Conservation (phyloP, 2,797 vertebrate species). For the Hydrocynus forskahlii region DNA sequence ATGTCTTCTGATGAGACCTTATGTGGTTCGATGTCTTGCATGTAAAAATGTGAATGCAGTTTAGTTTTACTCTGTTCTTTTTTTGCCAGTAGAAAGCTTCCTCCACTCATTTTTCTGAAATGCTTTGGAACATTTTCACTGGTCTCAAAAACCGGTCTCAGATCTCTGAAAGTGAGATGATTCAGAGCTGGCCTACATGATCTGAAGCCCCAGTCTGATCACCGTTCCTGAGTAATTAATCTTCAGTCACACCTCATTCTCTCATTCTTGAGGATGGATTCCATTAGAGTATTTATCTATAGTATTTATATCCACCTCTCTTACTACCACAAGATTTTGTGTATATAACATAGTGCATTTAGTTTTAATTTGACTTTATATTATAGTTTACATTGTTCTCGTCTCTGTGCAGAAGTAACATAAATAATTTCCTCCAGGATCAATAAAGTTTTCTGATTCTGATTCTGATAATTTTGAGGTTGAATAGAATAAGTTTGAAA, state of each 20-base stretch:
- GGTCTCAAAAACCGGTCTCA: neutral
- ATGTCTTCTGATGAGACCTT: neutral
- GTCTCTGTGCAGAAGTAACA: too few species aligned
- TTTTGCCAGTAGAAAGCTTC: neutral
- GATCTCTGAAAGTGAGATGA: neutral
- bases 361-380: too few species aligned
- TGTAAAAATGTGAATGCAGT: neutral
- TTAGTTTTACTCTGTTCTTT: neutral
- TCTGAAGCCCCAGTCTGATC: constrained; percentile 10
- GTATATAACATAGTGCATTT: too few species aligned
- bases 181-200: neutral
- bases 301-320: too few species aligned
- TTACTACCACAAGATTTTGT: too few species aligned
- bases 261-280: neutral
- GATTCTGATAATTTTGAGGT: neutral
- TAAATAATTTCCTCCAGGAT: too few species aligned
- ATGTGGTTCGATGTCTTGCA: neutral
- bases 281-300: neutral
- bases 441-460: neutral
- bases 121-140: neutral
- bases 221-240: neutral
- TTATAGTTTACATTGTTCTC: too few species aligned
- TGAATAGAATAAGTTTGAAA: neutral
- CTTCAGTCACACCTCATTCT: neutral
- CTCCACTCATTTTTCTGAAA: neutral